These are phyloP conservation scores for Apostichopus californicus DNA, from an alignment of 35 echinoderm and acorn worm genomes.

Conservation along the genomic window DNA sequence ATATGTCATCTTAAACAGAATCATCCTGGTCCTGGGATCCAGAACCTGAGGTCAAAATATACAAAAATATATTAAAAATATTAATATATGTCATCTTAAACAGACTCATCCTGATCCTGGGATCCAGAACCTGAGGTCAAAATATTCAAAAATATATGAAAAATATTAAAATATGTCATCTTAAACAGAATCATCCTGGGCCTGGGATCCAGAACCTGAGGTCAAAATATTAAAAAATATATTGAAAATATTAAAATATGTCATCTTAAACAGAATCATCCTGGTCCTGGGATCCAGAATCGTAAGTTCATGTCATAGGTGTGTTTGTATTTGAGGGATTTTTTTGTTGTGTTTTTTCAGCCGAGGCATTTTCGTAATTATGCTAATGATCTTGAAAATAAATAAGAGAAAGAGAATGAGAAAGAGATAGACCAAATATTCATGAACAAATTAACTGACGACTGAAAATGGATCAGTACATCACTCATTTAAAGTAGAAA, in stretches of 20 bases:
- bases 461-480: too few species aligned
- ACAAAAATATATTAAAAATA: neutral
- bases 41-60: neutral
- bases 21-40: neutral
- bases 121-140: conserved; percentile 79
- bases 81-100: conserved; percentile 69
- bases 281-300: conserved; percentile 90
- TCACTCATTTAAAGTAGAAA: too few species aligned
- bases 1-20: neutral
- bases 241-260: neutral
- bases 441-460: too few species aligned
- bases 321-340: too few species aligned
- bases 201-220: neutral
- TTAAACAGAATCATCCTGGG: neutral
- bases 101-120: conserved; percentile 91
- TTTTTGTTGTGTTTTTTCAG: too few species aligned
- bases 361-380: too few species aligned
- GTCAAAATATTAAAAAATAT: neutral
- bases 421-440: too few species aligned
- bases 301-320: conserved; percentile 57
- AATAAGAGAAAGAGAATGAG: too few species aligned
- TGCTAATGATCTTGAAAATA: too few species aligned
- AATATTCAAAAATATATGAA: neutral
- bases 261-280: conserved; percentile 97
- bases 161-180: neutral